phyloP scores from a whole-genome alignment of 2,888 invertebrate species.

The Leptinotarsa rubiginosa region DNA sequence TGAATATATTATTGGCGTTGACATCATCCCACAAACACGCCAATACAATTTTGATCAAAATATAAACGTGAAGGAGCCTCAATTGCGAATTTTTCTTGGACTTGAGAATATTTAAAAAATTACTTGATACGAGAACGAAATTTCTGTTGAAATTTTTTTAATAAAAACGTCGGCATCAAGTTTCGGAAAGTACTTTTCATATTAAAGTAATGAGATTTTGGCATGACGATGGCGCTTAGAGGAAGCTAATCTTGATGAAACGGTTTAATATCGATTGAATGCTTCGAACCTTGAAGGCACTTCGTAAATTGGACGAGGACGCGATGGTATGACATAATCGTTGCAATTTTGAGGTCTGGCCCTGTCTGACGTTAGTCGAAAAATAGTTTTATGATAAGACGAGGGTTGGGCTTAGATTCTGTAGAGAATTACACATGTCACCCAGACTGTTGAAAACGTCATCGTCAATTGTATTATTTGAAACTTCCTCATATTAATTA shows the following conservation, averaged over 20 bases:
- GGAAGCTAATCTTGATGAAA: not conserved
- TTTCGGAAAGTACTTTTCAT: too few relatives aligned
- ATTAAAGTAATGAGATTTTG: not conserved
- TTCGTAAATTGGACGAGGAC: slow-evolving; percentile 16
- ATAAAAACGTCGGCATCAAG: too few relatives aligned
- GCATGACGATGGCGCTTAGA: not conserved
- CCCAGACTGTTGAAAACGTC: too few relatives aligned
- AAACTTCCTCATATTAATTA: too few relatives aligned
- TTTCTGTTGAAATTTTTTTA: too few relatives aligned
- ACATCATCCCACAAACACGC: not conserved
- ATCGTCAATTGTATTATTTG: too few relatives aligned
- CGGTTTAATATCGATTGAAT: slow-evolving; percentile 4
- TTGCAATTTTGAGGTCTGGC: slow-evolving; percentile 1
- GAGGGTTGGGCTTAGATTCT: not conserved
- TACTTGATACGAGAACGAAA: too few relatives aligned
- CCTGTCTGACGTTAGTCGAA: not conserved
- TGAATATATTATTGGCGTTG: not conserved
- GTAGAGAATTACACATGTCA: not conserved
- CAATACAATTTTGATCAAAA: too few relatives aligned
- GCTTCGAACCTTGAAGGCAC: slow-evolving; percentile 13
- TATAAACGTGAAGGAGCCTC: not conserved
- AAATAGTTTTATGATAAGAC: not conserved
- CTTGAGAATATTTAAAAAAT: not conserved
- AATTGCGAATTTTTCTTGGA: not conserved
- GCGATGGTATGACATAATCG: slow-evolving; percentile 14